Base-by-base conservation (phyloP, 2,888 invertebrate genomes). In the Chorisops tibialis region DNA sequence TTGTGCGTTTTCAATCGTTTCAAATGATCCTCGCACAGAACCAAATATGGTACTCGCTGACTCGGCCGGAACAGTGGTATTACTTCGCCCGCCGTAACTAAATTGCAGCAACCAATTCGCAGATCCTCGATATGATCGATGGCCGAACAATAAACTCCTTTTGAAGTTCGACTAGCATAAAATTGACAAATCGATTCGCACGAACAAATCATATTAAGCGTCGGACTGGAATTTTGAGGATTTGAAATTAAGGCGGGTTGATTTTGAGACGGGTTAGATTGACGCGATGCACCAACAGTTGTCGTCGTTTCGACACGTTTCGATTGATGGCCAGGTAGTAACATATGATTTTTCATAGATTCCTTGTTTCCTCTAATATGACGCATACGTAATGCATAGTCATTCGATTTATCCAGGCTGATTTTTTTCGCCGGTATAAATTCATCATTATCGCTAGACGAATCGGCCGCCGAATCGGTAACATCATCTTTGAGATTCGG, bases 81-180 rank as follows among this genome's bases (percentile, higher is more conserved):
- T 47, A 82, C 80, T 43, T 79, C 81, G 51, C 77, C 77, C 67
- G 79, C 81, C 62, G 84, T 82, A 66, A 56, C 18, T 16, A 83
- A 80, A 75, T 91, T 91, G 67, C 88, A 89, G 74, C 94, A 95
- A 1, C 93, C 93, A 61, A 93, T 85, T 43, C 88, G 80, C 63
- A 86, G 82, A 12, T 85, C 87, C 68, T 88, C 89, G 59, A 91
- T 85, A 61, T 84, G 81, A 75, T 91, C 91, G 37, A 90, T 82
- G 19, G 90, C 91, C 69, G 86, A 87, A 74, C 91, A 92, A 75
- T 85, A 86, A 19, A 85, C 79, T 5, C 83, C 79, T 64, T 84
- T 85, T 4, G 79, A 79, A 41, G 81, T 79, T 63, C 81, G 81
- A n/a, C 72, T 71, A 0, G 82, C 81, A 65, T 80, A 82, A 65